A percentile compares a stretch with the other conserved stretches of the same genome.
phyloP scores from a whole-genome alignment of 2,113 vertebrate species.

The Psephotus haematonotus region DNA sequence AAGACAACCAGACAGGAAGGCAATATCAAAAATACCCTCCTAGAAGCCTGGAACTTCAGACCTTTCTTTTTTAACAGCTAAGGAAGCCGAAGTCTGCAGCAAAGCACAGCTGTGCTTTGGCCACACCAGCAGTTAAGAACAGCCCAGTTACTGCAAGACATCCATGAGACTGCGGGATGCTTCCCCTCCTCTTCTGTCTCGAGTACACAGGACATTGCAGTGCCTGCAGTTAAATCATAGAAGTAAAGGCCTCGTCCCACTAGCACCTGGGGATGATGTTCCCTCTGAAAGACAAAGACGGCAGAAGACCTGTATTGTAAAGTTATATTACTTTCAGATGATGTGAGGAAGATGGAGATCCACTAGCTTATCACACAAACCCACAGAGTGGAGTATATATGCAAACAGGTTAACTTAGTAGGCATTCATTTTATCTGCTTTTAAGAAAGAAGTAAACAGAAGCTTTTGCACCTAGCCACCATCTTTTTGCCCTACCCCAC shows the following conservation, averaged over 20 bases:
- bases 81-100: background rate
- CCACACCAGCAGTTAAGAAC: background rate
- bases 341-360: background rate
- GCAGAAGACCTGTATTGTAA: background rate
- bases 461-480: background rate
- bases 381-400: background rate
- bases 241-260: background rate
- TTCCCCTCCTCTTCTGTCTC: background rate
- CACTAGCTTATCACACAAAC: accelerated
- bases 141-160: background rate
- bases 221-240: background rate
- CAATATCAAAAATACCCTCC: background rate
- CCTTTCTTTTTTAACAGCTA: background rate
- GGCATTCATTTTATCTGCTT: background rate
- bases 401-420: background rate
- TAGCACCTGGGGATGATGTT: background rate
- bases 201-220: background rate
- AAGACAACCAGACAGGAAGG: background rate
- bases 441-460: background rate
- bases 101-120: background rate
- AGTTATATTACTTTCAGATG: background rate
- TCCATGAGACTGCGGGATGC: background rate
- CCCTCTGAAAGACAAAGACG: background rate
- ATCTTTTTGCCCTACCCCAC: background rate
- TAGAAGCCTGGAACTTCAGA: background rate